These are phyloP conservation scores for Rallus crepitans DNA, from an alignment of 2,797 vertebrate genomes.

Conservation along the genomic window DNA sequence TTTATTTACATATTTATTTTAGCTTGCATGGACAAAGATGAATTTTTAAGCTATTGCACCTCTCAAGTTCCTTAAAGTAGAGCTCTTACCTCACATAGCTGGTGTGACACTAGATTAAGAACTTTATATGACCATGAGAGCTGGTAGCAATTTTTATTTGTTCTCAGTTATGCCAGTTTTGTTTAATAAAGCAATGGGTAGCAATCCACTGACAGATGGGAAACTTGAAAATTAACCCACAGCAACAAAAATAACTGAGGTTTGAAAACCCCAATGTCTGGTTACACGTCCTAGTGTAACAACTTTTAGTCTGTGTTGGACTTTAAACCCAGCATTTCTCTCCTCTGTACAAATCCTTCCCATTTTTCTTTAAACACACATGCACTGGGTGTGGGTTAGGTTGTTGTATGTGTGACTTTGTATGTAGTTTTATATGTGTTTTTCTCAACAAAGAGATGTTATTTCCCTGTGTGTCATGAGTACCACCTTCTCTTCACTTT, in stretches of 20 bases:
- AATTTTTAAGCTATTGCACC: neutral
- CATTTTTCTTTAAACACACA: neutral
- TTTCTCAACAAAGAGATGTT: neutral
- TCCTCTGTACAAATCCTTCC: neutral
- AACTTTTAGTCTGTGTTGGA: neutral
- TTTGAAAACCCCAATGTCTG: neutral
- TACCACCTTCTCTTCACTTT: neutral
- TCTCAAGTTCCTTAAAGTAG: neutral
- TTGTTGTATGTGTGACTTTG: neutral
- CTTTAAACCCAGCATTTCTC: neutral
- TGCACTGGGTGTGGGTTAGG: fast-evolving
- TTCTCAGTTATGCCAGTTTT: neutral
- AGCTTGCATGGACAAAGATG: neutral
- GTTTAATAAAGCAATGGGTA: neutral
- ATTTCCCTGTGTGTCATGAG: neutral
- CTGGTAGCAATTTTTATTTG: neutral
- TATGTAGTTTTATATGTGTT: neutral
- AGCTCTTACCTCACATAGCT: neutral
- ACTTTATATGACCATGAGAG: neutral
- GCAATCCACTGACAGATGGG: neutral
- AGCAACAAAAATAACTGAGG: neutral
- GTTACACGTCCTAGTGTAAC: neutral
- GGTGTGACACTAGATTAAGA: neutral
- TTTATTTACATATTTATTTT: neutral
- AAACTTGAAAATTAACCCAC: neutral